phyloP scores from a whole-genome alignment of 2,888 invertebrate species.

The Eupithecia dodoneata region DNA sequence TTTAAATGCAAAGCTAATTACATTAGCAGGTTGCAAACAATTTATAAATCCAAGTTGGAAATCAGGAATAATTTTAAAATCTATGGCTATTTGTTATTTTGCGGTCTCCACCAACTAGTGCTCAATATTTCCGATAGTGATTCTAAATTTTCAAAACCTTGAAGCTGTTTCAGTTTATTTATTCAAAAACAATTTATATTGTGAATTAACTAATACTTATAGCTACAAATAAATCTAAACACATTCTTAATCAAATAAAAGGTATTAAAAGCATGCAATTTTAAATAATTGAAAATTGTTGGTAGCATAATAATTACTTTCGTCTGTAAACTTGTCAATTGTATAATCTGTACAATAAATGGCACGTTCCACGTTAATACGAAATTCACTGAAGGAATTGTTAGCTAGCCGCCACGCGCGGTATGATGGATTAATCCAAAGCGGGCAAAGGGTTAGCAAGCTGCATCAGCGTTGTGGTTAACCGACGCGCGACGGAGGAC shows the following conservation, averaged over 20 bases:
- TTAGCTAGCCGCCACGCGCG: constrained; percentile 23
- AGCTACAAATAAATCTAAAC: too few relatives aligned
- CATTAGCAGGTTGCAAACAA: constrained; percentile 21
- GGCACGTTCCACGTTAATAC: constrained; percentile 6
- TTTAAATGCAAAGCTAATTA: constrained; percentile 25
- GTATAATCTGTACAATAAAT: not conserved
- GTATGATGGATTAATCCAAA: constrained; percentile 49
- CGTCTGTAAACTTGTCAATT: too few relatives aligned
- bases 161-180: not conserved
- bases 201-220: too few relatives aligned
- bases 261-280: too few relatives aligned
- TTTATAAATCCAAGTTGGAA: not conserved
- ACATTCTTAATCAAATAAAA: too few relatives aligned
- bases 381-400: constrained; percentile 29
- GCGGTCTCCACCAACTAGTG: not conserved
- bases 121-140: not conserved
- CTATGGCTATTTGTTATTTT: not conserved
- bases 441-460: constrained; percentile 59
- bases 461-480: constrained; percentile 77
- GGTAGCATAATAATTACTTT: too few relatives aligned
- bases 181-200: too few relatives aligned
- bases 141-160: not conserved
- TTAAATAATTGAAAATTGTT: too few relatives aligned
- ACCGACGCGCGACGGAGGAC: constrained; percentile 66
- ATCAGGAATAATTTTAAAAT: not conserved